Evolutionary conservation across 2,797 vertebrate genomes (phyloP), one percentile per base, ranked within the genome.

Genomic region (Mus spretus): DNA sequence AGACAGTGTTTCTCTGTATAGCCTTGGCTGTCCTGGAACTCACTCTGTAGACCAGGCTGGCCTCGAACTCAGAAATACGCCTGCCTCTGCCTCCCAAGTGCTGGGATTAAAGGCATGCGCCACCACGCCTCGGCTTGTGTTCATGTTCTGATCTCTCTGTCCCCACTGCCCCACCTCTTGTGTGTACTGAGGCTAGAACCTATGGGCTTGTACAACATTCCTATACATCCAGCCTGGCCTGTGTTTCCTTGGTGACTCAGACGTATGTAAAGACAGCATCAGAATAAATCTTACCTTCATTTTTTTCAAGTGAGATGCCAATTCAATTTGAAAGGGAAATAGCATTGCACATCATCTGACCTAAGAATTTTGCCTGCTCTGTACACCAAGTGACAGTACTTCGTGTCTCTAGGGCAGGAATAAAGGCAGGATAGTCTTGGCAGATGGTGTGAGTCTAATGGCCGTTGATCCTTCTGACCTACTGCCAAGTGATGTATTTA

Each of bases 281-380:
- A 31, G 53, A 80, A 89, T 95, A 91, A 75, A 84, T 40, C 88
- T 82, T 12, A 6, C 47, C 57, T 63, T 84, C 15, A 50, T 93
- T 79, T 61, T 59, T 61, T 77, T 8, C 20, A 34, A 59, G 55
- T 55, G 44, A 96, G 84, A 81, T 89, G 80, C 67, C 6, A 96
- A 2, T 63, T 79, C 50, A 63, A 6, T 91, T 89, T 94, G 40
- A 94, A 96, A 90, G 65, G 67, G 24, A 87, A 81, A 53, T 28
- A 31, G 34, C 53, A 61, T 88, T 80, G 55, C 15, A 59, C 1
- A 72, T 90, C 57, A 86, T 47, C 28, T 78, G 89, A 44, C 65
- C 72, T 80, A 47, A 82, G 74, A 78, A 63, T 15, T 72, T 92
- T 72, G 75, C 59, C 70, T 90, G 17, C 40, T 95, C 24, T 78